Evolutionary conservation across 2,797 vertebrate species (phyloP), one percentile per base, ranked within the genome.

Genomic region (Hapalemur alaotrensis): DNA sequence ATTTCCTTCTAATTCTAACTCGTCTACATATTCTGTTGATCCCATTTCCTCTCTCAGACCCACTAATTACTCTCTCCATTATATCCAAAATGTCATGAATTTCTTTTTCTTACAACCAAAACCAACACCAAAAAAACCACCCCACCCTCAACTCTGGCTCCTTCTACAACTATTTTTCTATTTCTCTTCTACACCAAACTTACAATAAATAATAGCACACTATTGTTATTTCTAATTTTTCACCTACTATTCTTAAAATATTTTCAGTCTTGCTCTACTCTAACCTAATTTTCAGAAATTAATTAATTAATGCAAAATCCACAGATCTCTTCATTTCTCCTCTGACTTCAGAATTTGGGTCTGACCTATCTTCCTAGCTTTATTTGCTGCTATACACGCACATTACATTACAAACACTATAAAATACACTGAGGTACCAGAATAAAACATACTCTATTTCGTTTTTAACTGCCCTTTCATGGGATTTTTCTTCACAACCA

Each of bases 281-380:
- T 84, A 94, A 89, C 15, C 13, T 69, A 59, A 65, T 52, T 38
- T 89, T 94, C 32, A 93, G 67, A 94, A 92, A 80, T 67, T 73
- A 89, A 93, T 76, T 46, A 46, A 46, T 46, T 11, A 46, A 46
- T 46, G 28, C 50, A 85, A 93, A 94, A 73, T 65, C 28, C 67
- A 92, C 4, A 87, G 4, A 65, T 79, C n/a, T 81, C 82, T 91
- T 72, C 69, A 72, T 92, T 79, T 93, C 14, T 95, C 61, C 65
- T 75, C 17, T 78, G 46, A 91, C 82, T 96, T 94, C 38, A 89
- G 46, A 95, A 81, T 80, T 70, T 94, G 67, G 38, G 79, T 96
- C 75, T 91, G 70, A 89, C 7, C 20, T 72, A 79, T 48, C 67
- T 94, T 89, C 69, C 35, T 78, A 72, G 43, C 48, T 57, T 93